Evolutionary conservation across 2,797 vertebrate genomes (phyloP).

Genomic region (Falco concolor): DNA sequence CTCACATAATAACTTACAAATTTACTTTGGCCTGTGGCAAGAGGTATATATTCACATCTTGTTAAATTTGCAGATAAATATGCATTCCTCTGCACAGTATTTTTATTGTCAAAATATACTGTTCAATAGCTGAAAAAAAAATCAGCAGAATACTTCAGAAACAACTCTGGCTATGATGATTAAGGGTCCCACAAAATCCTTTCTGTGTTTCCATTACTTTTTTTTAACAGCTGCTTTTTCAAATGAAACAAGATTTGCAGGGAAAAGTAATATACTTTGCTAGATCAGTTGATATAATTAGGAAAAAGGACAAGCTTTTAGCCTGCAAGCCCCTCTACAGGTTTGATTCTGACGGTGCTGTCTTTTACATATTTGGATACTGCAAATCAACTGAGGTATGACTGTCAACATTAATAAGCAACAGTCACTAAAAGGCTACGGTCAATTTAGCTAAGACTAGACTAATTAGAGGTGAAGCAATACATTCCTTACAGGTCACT

Average conservation of each 20-base stretch:
- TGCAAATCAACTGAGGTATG: not conserved
- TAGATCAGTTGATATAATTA: not conserved
- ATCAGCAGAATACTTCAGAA: not conserved
- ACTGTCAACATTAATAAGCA: not conserved
- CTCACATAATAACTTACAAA: not conserved
- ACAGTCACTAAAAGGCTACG: not conserved
- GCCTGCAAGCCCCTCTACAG: not conserved
- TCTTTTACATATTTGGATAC: not conserved
- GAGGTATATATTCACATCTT: not conserved
- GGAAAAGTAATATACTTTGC: not conserved
- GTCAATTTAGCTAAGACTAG: not conserved
- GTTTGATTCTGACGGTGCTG: not conserved
- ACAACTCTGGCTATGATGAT: not conserved
- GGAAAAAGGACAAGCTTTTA: not conserved
- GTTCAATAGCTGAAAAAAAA: not conserved
- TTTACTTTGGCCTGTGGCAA: not conserved
- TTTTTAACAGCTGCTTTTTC: not conserved
- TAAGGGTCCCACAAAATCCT: not conserved
- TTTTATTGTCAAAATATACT: not conserved
- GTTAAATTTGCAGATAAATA: not conserved
- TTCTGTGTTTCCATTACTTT: not conserved
- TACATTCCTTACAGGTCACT: not conserved
- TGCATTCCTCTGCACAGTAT: not conserved
- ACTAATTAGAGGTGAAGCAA: not conserved
- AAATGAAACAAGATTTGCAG: not conserved